Evolutionary conservation across 2,888 invertebrate species (phyloP), one percentile per base, ranked within the genome.

Genomic region (Artemia sinica): DNA sequence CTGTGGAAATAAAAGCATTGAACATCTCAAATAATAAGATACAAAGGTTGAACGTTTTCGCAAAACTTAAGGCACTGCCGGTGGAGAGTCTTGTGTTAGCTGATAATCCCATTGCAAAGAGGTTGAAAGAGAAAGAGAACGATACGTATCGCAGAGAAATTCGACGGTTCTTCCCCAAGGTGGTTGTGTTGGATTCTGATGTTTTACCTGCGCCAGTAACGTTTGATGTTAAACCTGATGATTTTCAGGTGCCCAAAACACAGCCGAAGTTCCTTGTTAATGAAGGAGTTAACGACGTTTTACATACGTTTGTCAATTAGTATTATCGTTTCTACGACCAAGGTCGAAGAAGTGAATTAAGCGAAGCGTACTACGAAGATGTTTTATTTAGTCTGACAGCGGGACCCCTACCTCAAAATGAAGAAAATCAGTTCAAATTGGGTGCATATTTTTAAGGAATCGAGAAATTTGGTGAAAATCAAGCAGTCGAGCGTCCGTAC

Each of bases 251-350:
- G 14, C 58, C 58, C 10, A 10, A 9, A 8, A 58, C 58, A 10
- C 58, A 58, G 58, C 58, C n/a, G 8, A 58, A n/a, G n/a, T 58
- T 58, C 58, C 58, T 58, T n/a, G 58, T 58, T 18, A 58, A n/a
- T 18, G 58, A 58, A 8, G 58, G 58, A 58, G 58, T 18, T n/a
- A 58, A 18, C n/a, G 58, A 8, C 58, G 18, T 58, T 18, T 58
- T 58, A 58, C 58, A 58, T n/a, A 58, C 58, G 18, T 58, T 58
- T 10, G 8, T 58, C 14, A n/a, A 58, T 14, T 10, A 58, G 11
- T 58, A 58, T 18, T 58, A 58, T 10, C 14, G 14, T 18, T 8
- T 58, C 1, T 58, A 58, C 8, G 58, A 58, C 18, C 58, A 10
- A 8, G 58, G 58, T 58, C n/a, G 8, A 18, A n/a, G 58, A 18